These are phyloP conservation scores for Ptiloglossa arizonensis DNA, from an alignment of 1,140 invertebrate genomes.

Conservation along the genomic window DNA sequence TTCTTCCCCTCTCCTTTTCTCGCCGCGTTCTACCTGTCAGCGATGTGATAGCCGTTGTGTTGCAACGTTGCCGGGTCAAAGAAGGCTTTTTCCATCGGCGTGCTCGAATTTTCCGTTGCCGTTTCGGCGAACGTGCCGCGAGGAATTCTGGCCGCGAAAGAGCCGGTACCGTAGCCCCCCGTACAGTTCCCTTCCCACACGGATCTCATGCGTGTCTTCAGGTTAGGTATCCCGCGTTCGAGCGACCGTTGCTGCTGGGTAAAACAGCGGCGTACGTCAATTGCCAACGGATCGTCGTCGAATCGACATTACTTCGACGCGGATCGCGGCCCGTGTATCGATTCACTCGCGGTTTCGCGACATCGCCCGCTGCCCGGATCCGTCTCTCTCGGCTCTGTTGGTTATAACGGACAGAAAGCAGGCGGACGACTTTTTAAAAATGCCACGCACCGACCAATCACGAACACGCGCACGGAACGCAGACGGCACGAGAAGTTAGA, in stretches of 20 bases:
- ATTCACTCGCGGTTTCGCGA: constrained; percentile 40
- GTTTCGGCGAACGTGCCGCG: not conserved
- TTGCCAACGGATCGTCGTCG: not conserved
- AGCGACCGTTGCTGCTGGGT: not conserved
- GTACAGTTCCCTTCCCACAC: not conserved
- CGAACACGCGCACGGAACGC: constrained; percentile 47
- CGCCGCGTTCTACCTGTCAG: constrained; percentile 51
- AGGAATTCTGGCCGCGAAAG: not conserved
- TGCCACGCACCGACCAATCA: constrained; percentile 65
- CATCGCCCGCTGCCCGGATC: constrained; percentile 34
- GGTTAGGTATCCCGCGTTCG: not conserved
- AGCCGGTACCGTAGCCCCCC: constrained; percentile 6
- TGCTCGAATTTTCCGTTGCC: constrained; percentile 53
- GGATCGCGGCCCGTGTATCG: constrained; percentile 6
- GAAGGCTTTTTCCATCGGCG: not conserved
- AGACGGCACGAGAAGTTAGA: constrained; percentile 1
- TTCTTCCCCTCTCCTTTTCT: not conserved
- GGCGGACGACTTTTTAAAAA: constrained; percentile 63
- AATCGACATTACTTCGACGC: constrained; percentile 21
- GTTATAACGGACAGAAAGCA: constrained; percentile 50
- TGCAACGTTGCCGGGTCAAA: constrained; percentile 20
- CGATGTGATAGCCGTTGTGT: not conserved
- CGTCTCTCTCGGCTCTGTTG: not conserved
- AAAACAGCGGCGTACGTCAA: constrained; percentile 3
- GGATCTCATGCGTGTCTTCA: constrained; percentile 12